phyloP scores from a whole-genome alignment of 2,113 vertebrate genomes.

The Hydropotes inermis region DNA sequence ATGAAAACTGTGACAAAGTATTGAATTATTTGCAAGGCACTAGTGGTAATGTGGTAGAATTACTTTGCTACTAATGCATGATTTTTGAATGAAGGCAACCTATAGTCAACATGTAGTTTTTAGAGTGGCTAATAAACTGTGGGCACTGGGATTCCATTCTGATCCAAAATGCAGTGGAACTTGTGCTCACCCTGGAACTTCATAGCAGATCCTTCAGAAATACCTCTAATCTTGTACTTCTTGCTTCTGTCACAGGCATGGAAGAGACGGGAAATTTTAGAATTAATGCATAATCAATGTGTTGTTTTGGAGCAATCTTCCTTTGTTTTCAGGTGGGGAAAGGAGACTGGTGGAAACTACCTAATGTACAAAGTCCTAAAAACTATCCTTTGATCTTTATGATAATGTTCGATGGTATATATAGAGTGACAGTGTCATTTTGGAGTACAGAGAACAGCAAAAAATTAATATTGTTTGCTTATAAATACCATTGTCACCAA shows the following conservation, averaged over 20 bases:
- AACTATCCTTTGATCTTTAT: not conserved
- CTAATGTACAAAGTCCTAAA: not conserved
- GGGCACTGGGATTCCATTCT: not conserved
- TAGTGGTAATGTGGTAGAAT: not conserved
- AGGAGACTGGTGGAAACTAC: not conserved
- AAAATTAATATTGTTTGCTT: not conserved
- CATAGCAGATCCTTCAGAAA: not conserved
- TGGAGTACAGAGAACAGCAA: not conserved
- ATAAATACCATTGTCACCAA: not conserved
- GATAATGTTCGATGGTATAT: not conserved
- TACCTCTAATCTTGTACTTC: not conserved
- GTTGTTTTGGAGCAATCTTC: not conserved
- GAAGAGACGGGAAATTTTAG: constrained; percentile 7
- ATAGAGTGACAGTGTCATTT: not conserved
- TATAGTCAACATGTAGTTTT: not conserved
- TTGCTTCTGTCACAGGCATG: not conserved
- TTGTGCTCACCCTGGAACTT: not conserved
- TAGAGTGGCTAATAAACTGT: not conserved
- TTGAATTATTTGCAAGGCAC: not conserved
- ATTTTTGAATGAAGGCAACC: constrained; percentile 21
- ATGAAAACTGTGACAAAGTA: not conserved
- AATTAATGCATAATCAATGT: not conserved
- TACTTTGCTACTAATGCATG: not conserved
- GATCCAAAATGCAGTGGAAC: not conserved
- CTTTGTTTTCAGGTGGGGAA: constrained; percentile 12